Evolutionary conservation across 2,888 invertebrate genomes (phyloP), one percentile per base, ranked within the genome.

Genomic region (Chrysodeixis includens): DNA sequence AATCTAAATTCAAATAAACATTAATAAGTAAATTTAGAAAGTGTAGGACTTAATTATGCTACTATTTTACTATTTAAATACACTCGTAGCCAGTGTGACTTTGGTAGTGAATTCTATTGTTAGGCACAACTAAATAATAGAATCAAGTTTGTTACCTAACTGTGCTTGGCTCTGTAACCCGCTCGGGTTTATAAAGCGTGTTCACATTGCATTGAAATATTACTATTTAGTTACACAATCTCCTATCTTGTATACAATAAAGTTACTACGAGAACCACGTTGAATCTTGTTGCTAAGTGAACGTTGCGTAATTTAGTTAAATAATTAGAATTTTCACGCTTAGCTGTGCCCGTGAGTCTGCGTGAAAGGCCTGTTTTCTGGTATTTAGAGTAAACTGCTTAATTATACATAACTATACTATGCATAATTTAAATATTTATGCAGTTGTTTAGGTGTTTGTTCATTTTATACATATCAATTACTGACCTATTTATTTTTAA

Each of bases 151-250:
- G 74, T 83, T 78, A 72, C 74, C 75, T 76, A 78, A 81, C 72
- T 62, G 22, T 30, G 14, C 55, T 40, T 56, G 18, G 51, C 55
- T 59, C 32, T 14, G 32, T n/a, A 16, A n/a, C 22, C 16, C 18
- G 12, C 46, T 56, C 26, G 58, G 55, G 44, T 32, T 54, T 66
- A 61, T 62, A 62, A 63, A 49, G 54, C 57, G 68, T 76, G 76
- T 72, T 71, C 64, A 58, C 56, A 71, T 69, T 79, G 82, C 73
- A 78, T 81, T 82, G 73, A 73, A 71, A 67, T 76, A 76, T 81
- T 69, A 71, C 72, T 69, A 49, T 72, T 62, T 20, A 30, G 61
- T 81, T 78, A 64, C 79, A 64, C 66, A 79, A 73, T 66, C 12
- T 20, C 20, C 52, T 20, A 54, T 56, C 46, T 49, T 20, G 60